Evolutionary conservation across 1,140 invertebrate species (phyloP), one percentile per base, ranked within the genome.

Genomic region (Cydia strobilella): DNA sequence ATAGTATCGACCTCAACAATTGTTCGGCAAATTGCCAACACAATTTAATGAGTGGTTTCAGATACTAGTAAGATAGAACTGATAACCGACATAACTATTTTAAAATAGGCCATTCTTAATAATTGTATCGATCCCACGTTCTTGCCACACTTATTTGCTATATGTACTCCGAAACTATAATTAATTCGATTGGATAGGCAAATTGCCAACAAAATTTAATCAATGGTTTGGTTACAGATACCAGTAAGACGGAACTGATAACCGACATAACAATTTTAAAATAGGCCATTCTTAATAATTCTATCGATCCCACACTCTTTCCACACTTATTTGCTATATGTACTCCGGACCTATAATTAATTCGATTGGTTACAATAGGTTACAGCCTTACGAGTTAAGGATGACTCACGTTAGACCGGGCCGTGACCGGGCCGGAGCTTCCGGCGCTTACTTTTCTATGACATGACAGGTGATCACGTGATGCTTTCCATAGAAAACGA

Each of bases 371-470:
- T 59, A 23, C 54, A 59, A 59, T 59, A 59, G 20, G n/a, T 59
- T 59, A 59, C 54, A 54, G 54, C 54, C 54, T 59, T 59, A 3
- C 15, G n/a, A n/a, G n/a, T n/a, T n/a, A n/a, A n/a, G n/a, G n/a
- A n/a, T n/a, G n/a, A n/a, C n/a, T n/a, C n/a, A n/a, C n/a, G n/a
- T n/a, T n/a, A n/a, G n/a, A n/a, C n/a, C n/a, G n/a, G n/a, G n/a
- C n/a, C n/a, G n/a, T n/a, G n/a, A n/a, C n/a, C n/a, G n/a, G n/a
- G n/a, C n/a, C n/a, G n/a, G n/a, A n/a, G n/a, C n/a, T n/a, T n/a
- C n/a, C n/a, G n/a, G n/a, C n/a, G n/a, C n/a, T n/a, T n/a, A n/a
- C n/a, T n/a, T n/a, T n/a, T n/a, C n/a, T n/a, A n/a, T n/a, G n/a
- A n/a, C n/a, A n/a, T n/a, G n/a, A n/a, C n/a, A n/a, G n/a, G n/a